Base-by-base conservation (phyloP, 2,888 invertebrate genomes). In the Perizoma affinitatum region DNA sequence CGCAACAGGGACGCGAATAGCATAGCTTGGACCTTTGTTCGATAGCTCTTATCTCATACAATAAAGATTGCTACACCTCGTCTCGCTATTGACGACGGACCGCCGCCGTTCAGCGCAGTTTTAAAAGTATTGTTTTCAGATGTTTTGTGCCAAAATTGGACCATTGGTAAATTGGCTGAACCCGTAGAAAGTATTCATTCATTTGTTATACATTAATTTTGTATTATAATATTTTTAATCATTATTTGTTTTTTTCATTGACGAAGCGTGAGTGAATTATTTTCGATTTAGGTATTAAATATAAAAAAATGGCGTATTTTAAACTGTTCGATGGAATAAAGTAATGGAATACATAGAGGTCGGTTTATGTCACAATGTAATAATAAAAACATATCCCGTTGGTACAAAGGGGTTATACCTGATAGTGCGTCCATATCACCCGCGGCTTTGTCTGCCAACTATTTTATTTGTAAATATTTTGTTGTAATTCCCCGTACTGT, bases 81-180 rank as follows among this genome's bases (percentile, higher is more conserved):
- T 22, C 22, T 22, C 22, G 22, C 22, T 22, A 22, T 22, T 22
- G 22, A 22, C 22, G 22, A 3, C 22, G 22, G 22, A 22, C 22
- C 22, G 3, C 59, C 53, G 58, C 59, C 38, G 4, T 8, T 47
- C 11, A 36, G n/a, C 41, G 53, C 63, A 58, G 56, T 65, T 79
- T 70, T 80, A 84, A 82, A 86, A 87, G 89, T 90, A 86, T 85
- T 85, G 77, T 76, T 78, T 77, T 81, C 73, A 77, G 75, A 79
- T 76, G 78, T 68, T 78, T 70, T 86, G 91, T 90, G 90, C 90
- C 90, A 91, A 91, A 91, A 83, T 81, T 73, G 67, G 88, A 87
- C 90, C 88, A 88, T 84, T 76, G 72, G 71, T 77, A 74, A 72
- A 76, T 76, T 75, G 78, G 81, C 83, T 79, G 74, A 71, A 80